Percentiles rank a stretch among this genome's conserved stretches.
Conservation (phyloP, 2,888 invertebrate species). For the Gymnoscelis rufifasciata region DNA sequence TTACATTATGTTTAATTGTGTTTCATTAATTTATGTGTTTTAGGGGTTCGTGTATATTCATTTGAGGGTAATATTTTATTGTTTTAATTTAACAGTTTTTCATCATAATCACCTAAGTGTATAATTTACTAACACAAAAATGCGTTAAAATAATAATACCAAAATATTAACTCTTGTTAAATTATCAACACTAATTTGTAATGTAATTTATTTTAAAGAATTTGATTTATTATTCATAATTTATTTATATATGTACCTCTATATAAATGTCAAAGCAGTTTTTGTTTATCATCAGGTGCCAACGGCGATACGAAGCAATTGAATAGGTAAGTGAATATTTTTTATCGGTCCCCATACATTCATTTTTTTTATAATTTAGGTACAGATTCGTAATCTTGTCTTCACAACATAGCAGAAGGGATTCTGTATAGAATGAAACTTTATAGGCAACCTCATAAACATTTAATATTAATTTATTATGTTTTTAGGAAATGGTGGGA, state of each 20-base stretch:
- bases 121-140: too few species aligned
- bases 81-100: neutral
- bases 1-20: neutral
- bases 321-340: constrained; percentile 17
- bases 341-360: too few species aligned
- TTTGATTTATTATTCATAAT: too few species aligned
- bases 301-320: constrained; percentile 9
- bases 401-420: too few species aligned
- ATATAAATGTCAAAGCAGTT: neutral
- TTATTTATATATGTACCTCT: too few species aligned
- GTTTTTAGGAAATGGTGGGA: constrained; percentile 79
- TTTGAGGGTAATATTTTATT: constrained; percentile 50
- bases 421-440: too few species aligned
- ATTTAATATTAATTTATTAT: neutral
- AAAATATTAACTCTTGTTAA: too few species aligned
- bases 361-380: neutral
- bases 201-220: too few species aligned
- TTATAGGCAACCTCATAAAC: neutral
- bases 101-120: too few species aligned
- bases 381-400: too few species aligned
- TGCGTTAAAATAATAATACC: too few species aligned
- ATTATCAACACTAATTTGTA: too few species aligned
- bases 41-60: constrained; percentile 66
- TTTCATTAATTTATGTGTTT: constrained; percentile 31
- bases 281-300: constrained; percentile 9